These are phyloP conservation scores for Vannuccia rotundouncinata DNA, from an alignment of 2,888 invertebrate genomes.

Conservation along the genomic window DNA sequence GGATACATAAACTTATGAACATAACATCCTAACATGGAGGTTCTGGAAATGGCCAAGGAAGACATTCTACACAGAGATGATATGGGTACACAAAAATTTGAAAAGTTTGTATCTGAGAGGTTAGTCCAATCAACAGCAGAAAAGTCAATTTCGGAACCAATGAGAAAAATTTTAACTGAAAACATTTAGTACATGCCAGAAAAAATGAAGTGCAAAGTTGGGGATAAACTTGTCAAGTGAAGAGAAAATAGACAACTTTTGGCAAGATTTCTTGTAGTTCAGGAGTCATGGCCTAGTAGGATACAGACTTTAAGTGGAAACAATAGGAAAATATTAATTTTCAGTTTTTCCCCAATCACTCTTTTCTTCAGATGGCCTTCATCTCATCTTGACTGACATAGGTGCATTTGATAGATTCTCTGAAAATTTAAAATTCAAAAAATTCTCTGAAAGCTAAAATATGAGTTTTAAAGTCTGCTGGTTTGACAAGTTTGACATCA, in stretches of 20 bases:
- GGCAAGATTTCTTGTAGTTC: background rate
- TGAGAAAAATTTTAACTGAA: background rate
- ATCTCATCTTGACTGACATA: no score
- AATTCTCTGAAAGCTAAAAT: no score
- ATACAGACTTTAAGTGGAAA: no score
- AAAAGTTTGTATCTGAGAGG: background rate
- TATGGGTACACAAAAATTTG: background rate
- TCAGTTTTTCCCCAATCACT: no score
- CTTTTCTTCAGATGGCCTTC: no score
- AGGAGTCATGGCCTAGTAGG: no score
- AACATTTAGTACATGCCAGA: background rate
- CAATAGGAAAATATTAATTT: no score
- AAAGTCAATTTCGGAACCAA: background rate
- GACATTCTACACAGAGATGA: background rate
- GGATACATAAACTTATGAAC: slow-evolving; percentile 2
- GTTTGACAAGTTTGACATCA: no score
- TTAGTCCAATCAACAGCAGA: background rate
- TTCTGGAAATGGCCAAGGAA: background rate
- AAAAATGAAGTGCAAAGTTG: background rate
- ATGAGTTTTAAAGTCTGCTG: no score
- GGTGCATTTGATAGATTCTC: no score
- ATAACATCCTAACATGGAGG: slow-evolving; percentile 9
- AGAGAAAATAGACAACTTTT: background rate
- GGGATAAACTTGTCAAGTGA: background rate
- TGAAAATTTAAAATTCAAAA: no score